These are phyloP conservation scores for Euglossa dilemma DNA, from an alignment of 1,140 invertebrate genomes.

Conservation along the genomic window DNA sequence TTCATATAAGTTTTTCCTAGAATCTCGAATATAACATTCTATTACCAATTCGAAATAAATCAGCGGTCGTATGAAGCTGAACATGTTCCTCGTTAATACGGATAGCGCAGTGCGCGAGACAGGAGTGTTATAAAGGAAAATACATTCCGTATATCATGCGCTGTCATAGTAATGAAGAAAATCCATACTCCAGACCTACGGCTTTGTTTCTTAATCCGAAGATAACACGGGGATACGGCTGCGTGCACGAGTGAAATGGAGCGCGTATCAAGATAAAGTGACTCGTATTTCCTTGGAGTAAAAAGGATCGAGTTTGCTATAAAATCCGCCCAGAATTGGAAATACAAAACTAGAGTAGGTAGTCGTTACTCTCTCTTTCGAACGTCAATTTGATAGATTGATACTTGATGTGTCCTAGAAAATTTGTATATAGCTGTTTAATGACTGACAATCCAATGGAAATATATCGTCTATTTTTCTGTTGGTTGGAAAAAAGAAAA, in stretches of 20 bases:
- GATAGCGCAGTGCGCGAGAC: background rate
- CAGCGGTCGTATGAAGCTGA: constrained; percentile 27
- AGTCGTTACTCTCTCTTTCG: background rate
- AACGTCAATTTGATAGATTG: constrained; percentile 18
- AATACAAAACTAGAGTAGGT: constrained; percentile 38
- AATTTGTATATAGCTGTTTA: constrained; percentile 5
- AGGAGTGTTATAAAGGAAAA: constrained; percentile 50
- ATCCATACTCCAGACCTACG: constrained; percentile 62
- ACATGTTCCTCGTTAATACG: constrained; percentile 52
- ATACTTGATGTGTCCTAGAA: constrained; percentile 16
- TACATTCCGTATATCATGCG: constrained; percentile 53
- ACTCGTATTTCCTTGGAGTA: constrained; percentile 66
- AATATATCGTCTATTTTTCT: background rate
- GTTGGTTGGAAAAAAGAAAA: background rate
- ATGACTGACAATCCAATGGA: background rate
- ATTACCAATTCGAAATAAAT: background rate
- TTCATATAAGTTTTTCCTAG: background rate
- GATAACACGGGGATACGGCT: constrained; percentile 68
- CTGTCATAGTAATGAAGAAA: constrained; percentile 65
- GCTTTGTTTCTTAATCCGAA: constrained; percentile 72
- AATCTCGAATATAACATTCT: background rate
- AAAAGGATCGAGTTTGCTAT: constrained; percentile 72
- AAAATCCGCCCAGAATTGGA: constrained; percentile 58
- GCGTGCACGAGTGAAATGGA: constrained; percentile 65
- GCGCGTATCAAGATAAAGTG: constrained; percentile 72